A percentile compares a stretch with the other conserved stretches of the same genome.
Conservation (phyloP, 1,140 invertebrate species). For the Drosophila virilis region DNA sequence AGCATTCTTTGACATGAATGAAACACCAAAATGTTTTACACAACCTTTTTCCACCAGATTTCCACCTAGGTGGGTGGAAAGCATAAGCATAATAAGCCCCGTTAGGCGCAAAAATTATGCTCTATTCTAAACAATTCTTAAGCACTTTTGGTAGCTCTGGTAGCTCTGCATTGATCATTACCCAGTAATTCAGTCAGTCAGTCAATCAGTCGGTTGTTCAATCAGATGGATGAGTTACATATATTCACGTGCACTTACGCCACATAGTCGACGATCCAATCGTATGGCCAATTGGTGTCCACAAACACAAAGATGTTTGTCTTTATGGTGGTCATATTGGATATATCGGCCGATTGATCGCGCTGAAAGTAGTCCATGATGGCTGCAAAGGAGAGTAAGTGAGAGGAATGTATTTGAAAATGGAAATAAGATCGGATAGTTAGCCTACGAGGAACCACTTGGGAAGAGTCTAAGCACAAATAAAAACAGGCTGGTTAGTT, state of each 20-base stretch:
- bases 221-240: background rate
- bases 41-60: too few relatives aligned
- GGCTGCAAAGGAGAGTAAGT: constrained; percentile 30
- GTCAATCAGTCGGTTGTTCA: background rate
- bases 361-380: constrained; percentile 58
- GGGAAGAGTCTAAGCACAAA: constrained; percentile 13
- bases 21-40: too few relatives aligned
- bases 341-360: constrained; percentile 64
- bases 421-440: background rate
- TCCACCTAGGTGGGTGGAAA: too few relatives aligned
- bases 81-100: too few relatives aligned
- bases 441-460: constrained; percentile 56
- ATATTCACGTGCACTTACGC: constrained; percentile 82
- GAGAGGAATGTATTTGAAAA: background rate
- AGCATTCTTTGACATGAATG: too few relatives aligned
- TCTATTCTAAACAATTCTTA: too few relatives aligned
- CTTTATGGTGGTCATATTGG: constrained; percentile 84
- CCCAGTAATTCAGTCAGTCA: background rate
- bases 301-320: constrained; percentile 88
- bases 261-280: constrained; percentile 86
- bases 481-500: constrained; percentile 48
- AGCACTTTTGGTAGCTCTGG: too few relatives aligned
- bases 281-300: constrained; percentile 87
- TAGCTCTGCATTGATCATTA: too few relatives aligned
- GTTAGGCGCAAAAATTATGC: too few relatives aligned